Conservation (phyloP, 2,797 vertebrate genomes). For the Halcyon smyrnensis region DNA sequence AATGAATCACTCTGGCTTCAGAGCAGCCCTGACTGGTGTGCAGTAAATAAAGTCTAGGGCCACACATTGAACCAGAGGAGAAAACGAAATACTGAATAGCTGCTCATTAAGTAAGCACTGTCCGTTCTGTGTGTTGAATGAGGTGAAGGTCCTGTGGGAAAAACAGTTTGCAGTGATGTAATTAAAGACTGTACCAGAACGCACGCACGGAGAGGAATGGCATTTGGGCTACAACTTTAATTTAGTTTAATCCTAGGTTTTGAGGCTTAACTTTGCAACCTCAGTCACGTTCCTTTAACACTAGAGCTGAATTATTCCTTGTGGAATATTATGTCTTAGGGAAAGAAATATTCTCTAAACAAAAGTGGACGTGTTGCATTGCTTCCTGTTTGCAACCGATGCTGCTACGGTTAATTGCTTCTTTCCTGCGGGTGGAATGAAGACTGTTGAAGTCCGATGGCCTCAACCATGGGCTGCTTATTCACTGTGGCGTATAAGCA, state of each 20-base stretch:
- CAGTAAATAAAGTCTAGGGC: conserved; percentile 32
- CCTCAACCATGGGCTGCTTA: conserved; percentile 57
- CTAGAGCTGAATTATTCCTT: conserved; percentile 21
- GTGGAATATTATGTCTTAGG: not conserved
- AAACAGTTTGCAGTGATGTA: conserved; percentile 40
- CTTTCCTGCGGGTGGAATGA: conserved; percentile 49
- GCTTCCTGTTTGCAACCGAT: conserved; percentile 52
- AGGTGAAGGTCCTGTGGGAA: conserved; percentile 25
- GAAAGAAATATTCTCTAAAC: not conserved
- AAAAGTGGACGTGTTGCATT: conserved; percentile 24
- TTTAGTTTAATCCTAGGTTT: not conserved
- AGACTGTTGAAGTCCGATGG: conserved; percentile 44
- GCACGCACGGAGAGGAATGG: not conserved
- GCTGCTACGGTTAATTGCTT: conserved; percentile 24
- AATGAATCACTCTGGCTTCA: conserved; percentile 35
- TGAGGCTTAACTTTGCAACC: conserved; percentile 16
- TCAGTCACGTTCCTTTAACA: not conserved
- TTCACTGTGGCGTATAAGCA: conserved; percentile 68
- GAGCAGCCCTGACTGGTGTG: not conserved
- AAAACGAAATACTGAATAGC: conserved; percentile 36
- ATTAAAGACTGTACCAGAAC: conserved; percentile 34
- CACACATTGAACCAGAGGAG: conserved; percentile 23
- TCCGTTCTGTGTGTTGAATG: not conserved
- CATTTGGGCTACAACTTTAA: not conserved
- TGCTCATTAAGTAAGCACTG: conserved; percentile 54